Conservation (phyloP, 2,888 invertebrate species). For the Xestoiulus laeticollis region DNA sequence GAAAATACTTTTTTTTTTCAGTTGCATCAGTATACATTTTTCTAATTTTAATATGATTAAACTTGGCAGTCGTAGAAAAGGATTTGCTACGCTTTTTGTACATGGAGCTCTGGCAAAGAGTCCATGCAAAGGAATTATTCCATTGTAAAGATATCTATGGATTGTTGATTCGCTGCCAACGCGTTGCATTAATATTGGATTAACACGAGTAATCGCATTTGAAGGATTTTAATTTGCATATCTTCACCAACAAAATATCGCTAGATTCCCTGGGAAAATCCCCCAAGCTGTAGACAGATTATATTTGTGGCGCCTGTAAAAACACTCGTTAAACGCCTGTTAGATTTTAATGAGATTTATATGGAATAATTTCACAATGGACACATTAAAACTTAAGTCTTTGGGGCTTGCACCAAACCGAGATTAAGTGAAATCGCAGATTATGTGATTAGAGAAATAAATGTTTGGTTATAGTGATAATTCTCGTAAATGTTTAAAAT, state of each 20-base stretch:
- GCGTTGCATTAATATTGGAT: slow-evolving; percentile 7
- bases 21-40: background rate
- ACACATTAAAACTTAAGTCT: background rate
- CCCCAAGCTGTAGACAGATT: background rate
- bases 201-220: slow-evolving; percentile 34
- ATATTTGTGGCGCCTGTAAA: background rate
- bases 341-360: background rate
- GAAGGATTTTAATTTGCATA: slow-evolving; percentile 31
- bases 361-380: background rate
- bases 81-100: background rate
- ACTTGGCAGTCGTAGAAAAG: background rate
- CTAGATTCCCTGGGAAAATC: background rate
- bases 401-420: background rate
- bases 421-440: background rate
- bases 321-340: background rate
- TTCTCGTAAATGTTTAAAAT: background rate
- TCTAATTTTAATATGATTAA: background rate
- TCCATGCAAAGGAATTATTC: background rate
- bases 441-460: background rate
- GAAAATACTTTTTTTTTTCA: background rate
- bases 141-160: background rate
- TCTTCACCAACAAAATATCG: background rate
- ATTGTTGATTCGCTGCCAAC: background rate
- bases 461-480: background rate
- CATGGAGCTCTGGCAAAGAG: background rate